Base-by-base conservation (phyloP, 2,797 vertebrate genomes). In the Betta splendens region DNA sequence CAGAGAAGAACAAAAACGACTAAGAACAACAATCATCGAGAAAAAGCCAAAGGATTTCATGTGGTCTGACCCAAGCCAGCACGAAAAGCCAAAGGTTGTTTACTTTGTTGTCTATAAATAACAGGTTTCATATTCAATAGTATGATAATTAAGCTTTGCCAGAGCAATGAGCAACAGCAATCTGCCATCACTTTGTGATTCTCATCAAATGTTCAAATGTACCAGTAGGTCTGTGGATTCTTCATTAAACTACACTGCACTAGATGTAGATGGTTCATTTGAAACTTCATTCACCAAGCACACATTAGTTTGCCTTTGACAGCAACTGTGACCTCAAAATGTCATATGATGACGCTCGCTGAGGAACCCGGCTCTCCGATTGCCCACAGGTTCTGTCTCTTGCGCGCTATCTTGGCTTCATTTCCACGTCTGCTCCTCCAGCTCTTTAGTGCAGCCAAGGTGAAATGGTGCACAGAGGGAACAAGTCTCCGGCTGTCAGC, bases 391-490 rank as follows among this genome's bases (percentile, higher is more conserved):
- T 70, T 73, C 46, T 40, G 51, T 69, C 69, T 69, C 48, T 13
- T 9, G 10, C 15, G 43, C 43, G 49, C 47, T 52, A 48, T 69
- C n/a, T 62, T 50, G 61, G 58, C 78, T 71, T 65, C 42, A 42
- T 51, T 71, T 72, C 64, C 50, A 31, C 1, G 2, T 48, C 64
- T 72, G 50, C 44, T 66, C 55, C 53, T 62, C 40, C 33, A 47
- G 67, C 79, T 75, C 67, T 69, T 72, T 60, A 70, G 68, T 35
- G 70, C 63, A 65, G 77, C 69, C 66, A 53, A 67, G 69, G 85
- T 79, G 59, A 86, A 81, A 64, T 0, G 59, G 56, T 69, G 56
- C 78, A 79, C 29, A 23, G 55, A 56, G 29, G 40, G 37, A 81
- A 70, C 69, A 43, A 69, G 67, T 60, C 50, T 46, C 62, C 37